Evolutionary conservation across 2,113 vertebrate species (phyloP).

Genomic region (Penelope pileata): DNA sequence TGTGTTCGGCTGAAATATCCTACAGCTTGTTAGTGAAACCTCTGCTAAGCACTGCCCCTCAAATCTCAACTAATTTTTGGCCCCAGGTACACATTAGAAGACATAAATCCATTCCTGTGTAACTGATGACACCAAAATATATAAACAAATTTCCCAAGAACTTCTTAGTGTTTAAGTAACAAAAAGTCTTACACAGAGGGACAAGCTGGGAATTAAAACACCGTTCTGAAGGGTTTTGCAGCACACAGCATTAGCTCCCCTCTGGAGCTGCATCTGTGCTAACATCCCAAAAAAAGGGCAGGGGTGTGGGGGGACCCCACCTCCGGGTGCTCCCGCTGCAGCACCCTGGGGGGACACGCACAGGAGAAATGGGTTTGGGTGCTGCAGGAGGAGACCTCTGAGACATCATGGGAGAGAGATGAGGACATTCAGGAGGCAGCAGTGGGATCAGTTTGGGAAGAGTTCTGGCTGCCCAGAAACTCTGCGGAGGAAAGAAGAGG

Average conservation of each 20-base stretch:
- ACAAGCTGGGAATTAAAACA: neutral
- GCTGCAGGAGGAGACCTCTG: neutral
- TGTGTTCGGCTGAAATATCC: neutral
- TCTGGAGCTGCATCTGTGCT: neutral
- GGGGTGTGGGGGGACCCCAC: neutral
- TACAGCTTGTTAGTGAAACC: neutral
- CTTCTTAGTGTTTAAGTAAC: neutral
- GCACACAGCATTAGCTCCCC: neutral
- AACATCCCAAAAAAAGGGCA: neutral
- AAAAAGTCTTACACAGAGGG: neutral
- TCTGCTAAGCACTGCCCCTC: neutral
- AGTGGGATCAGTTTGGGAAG: neutral
- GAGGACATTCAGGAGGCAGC: neutral
- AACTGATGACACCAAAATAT: neutral
- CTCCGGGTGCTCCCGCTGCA: neutral
- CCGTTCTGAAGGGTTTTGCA: neutral
- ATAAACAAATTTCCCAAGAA: neutral
- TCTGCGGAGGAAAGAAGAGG: neutral
- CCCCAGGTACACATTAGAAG: neutral
- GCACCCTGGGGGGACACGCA: rapidly evolving
- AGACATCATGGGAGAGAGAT: neutral
- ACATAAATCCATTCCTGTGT: neutral
- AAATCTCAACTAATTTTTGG: neutral
- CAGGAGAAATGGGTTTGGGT: neutral
- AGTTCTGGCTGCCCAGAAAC: neutral